Base-by-base conservation (phyloP, 2,113 vertebrate genomes). In the Poeciliopsis occidentalis region DNA sequence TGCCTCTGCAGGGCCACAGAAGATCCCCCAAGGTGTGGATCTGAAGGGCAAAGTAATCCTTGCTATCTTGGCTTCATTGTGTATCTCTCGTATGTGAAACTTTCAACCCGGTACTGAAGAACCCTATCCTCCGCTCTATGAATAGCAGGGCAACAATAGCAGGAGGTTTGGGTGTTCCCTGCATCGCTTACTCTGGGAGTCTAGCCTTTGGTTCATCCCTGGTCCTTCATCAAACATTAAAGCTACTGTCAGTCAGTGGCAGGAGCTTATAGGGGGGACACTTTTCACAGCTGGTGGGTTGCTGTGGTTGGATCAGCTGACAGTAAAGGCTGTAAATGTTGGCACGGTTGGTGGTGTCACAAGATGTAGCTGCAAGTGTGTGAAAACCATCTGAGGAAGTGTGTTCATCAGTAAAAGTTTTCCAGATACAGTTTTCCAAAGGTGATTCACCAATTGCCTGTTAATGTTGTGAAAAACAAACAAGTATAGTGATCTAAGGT, bases 201-300 rank as follows among this genome's bases (percentile, higher is more conserved):
- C 74, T 79, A 80, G 67, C 86, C 87, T 92, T 83, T 86, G 87
- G 85, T 89, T 92, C 89, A 84, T 88, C 80, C 73, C 51, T 54
- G 90, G 82, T 85, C 82, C 77, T 82, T 92, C 90, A 91, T 93
- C 80, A 93, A 93, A 91, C 87, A 91, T 94, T 93, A 82, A 92
- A 73, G 24, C 65, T 1, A 39, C 86, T 91, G 91, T 89, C 88
- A 80, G 79, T 91, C 81, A 83, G 0, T 67, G 34, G 77, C 76
- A 63, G 78, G 67, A 60, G 66, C 37, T 1, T 61, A 63, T 15
- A 19, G 39, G 73, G 64, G 75, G 67, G 78, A 78, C 73, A 66
- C 85, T 76, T 90, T 87, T 89, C 87, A 89, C 88, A 87, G 86
- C 81, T 81, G 81, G 62, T 67, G 74, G 71, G 74, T 72, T 65